Evolutionary conservation across 23 tunicate species (phyloP).

Genomic region (Halocynthia roretzi): DNA sequence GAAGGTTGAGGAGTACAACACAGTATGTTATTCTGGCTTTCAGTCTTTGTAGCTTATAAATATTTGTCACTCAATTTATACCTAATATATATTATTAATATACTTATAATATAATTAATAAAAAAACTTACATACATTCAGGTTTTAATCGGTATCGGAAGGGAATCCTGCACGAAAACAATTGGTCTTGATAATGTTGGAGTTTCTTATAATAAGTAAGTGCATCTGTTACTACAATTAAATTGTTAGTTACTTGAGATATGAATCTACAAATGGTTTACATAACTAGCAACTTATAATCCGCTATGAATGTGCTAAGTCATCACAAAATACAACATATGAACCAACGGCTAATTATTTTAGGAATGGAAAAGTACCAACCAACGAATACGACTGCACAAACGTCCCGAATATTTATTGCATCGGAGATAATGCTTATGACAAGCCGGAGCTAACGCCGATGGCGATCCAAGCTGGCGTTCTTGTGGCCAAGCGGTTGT

Average conservation of each 20-base stretch:
- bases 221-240: background rate
- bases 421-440: slow-evolving; percentile 86
- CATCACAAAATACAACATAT: too few relatives aligned
- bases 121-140: background rate
- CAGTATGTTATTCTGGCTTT: slow-evolving; percentile 35
- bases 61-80: background rate
- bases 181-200: slow-evolving; percentile 78
- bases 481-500: slow-evolving; percentile 59
- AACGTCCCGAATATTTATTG: slow-evolving; percentile 65
- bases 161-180: slow-evolving; percentile 72
- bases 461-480: slow-evolving; percentile 96
- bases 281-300: too few relatives aligned
- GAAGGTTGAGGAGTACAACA: slow-evolving; percentile 71
- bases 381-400: slow-evolving; percentile 78
- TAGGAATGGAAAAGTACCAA: slow-evolving; percentile 80
- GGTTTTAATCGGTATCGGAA: slow-evolving; percentile 85
- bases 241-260: too few relatives aligned
- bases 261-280: too few relatives aligned
- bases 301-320: too few relatives aligned
- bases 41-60: background rate
- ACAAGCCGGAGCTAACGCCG: slow-evolving; percentile 87
- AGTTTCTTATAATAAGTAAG: slow-evolving; percentile 40
- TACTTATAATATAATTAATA: background rate
- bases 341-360: background rate
- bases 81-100: background rate